Evolutionary conservation across 1,140 invertebrate species (phyloP), one percentile per base, ranked within the genome.

Genomic region (Drosophila sechellia): DNA sequence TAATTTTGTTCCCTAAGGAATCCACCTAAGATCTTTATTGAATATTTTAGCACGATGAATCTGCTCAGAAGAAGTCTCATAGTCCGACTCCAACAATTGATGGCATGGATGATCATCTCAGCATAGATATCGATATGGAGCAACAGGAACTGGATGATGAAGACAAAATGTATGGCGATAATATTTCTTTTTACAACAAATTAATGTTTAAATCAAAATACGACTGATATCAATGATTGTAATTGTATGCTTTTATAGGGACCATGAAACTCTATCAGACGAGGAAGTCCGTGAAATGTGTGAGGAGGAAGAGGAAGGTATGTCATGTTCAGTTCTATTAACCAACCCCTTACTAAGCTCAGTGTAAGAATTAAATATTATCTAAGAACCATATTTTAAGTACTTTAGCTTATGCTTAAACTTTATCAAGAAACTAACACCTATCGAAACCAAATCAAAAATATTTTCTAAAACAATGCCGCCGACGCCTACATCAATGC

Each of bases 251-350:
- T 2, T 40, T 53, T 66, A 11, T 8, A 95, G 95, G 75, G 95
- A 94, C 54, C 95, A 96, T 71, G 96, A 96, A 72, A 94, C 94
- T n/a, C 94, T 95, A 60, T 96, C 95, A 22, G 95, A 95, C 76
- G 94, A 94, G 20, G 96, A 96, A 92, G 94, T 95, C 6, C 93
- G 94, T 48, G 94, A 94, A 54, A 95, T 93, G 45, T 93, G 86
- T 57, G 89, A 92, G 39, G 91, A 92, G 39, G 90, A 92, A 11
- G 72, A 91, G 72, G 86, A 91, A 65, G 91, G 91, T 92, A 89
- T 75, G 75, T 69, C 50, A 27, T 15, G 5, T 12, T 3, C 0
- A 22, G 20, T 27, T 34, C 13, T 10, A 4, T 37, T 55, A n/a
- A 56, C 34, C 6, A 22, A 35, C 11, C n/a, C 2, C 1, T 11